Evolutionary conservation across 2,113 vertebrate species (phyloP).

Genomic region (Callipepla squamata): DNA sequence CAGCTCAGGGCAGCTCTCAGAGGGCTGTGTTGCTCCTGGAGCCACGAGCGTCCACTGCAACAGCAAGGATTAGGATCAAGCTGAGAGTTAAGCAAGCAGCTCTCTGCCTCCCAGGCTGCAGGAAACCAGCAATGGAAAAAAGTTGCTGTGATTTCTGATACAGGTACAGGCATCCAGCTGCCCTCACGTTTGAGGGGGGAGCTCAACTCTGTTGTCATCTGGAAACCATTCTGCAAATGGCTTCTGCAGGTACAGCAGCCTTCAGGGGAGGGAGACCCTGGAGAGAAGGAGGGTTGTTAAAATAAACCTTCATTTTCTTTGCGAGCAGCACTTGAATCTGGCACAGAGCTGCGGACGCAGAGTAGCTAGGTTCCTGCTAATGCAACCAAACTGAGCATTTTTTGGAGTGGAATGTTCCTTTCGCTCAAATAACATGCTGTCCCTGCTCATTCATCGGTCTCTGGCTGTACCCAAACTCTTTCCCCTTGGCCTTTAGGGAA

Average conservation of each 20-base stretch:
- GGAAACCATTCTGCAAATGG: slow-evolving; percentile 52
- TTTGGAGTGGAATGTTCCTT: background rate
- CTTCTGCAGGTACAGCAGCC: slow-evolving; percentile 41
- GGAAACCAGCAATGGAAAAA: slow-evolving; percentile 19
- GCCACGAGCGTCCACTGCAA: background rate
- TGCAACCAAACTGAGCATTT: background rate
- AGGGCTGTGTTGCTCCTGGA: background rate
- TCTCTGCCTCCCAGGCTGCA: background rate
- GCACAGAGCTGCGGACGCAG: accelerated
- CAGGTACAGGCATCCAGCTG: background rate
- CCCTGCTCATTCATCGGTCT: background rate
- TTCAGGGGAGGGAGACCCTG: background rate
- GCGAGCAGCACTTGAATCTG: background rate
- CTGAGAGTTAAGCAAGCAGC: background rate
- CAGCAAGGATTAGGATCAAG: background rate
- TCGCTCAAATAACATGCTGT: background rate
- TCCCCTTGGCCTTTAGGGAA: background rate
- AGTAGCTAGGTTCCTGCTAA: background rate
- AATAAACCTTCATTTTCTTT: background rate
- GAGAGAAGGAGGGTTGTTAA: background rate
- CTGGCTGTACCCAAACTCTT: background rate
- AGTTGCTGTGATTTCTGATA: background rate
- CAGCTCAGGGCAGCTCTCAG: background rate
- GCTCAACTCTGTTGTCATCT: slow-evolving; percentile 23
- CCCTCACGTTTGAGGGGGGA: background rate